Percentiles rank a stretch among this genome's conserved stretches.
phyloP scores from a whole-genome alignment of 2,113 vertebrate genomes.

The Eudyptes chrysolophus region DNA sequence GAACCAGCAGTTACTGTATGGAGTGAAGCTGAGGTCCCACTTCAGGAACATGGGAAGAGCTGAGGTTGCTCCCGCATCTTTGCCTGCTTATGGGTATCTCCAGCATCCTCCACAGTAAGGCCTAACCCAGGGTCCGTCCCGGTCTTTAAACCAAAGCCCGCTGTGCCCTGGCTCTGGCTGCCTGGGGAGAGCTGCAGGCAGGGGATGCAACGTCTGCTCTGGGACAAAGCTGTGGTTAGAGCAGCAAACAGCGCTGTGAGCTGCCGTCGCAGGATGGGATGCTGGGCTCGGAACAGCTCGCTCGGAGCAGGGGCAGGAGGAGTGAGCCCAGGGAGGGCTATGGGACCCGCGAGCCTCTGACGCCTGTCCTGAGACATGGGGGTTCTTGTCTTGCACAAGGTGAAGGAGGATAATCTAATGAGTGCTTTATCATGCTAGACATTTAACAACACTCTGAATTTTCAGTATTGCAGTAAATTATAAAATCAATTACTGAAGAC shows the following conservation, averaged over 20 bases:
- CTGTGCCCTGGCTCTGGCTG: neutral
- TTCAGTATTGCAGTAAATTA: neutral
- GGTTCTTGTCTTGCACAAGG: neutral
- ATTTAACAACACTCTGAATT: neutral
- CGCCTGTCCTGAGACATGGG: neutral
- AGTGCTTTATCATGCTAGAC: neutral
- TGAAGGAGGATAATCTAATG: neutral
- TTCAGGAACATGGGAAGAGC: neutral
- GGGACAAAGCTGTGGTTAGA: neutral
- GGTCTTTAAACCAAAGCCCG: neutral
- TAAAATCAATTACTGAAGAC: neutral
- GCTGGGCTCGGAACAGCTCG: neutral
- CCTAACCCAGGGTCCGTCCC: too few species aligned
- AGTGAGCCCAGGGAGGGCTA: neutral
- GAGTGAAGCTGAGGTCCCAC: neutral
- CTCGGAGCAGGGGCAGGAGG: neutral
- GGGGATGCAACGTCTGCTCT: neutral
- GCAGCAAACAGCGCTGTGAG: fast-evolving
- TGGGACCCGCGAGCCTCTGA: neutral
- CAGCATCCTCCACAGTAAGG: neutral
- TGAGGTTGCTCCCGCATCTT: fast-evolving
- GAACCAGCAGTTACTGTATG: neutral
- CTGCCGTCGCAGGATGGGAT: fast-evolving
- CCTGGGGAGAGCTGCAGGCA: neutral
- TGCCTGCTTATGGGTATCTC: neutral